Conservation (phyloP, 2,113 vertebrate genomes). For the Neodon shergylaensis region DNA sequence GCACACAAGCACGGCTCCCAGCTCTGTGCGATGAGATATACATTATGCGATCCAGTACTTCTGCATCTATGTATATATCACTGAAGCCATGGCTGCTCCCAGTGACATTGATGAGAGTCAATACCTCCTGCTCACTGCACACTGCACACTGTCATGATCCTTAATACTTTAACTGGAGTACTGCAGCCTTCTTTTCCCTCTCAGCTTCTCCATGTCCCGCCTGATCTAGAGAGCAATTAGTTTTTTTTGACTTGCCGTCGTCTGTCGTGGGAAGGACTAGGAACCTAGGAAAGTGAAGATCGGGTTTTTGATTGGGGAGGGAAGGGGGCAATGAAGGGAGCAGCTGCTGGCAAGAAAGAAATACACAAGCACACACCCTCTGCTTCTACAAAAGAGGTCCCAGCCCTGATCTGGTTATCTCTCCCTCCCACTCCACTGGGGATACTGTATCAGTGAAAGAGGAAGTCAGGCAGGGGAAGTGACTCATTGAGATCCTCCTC, state of each 20-base stretch:
- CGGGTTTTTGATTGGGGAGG: background rate
- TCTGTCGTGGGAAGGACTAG: background rate
- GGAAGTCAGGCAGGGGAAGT: conserved; percentile 32
- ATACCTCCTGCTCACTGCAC: background rate
- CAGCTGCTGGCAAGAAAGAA: background rate
- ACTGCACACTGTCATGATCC: fast-evolving
- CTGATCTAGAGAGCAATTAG: background rate
- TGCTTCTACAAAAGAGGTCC: background rate
- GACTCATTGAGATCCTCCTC: conserved; percentile 19
- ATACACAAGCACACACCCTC: background rate
- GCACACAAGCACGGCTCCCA: background rate
- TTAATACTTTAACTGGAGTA: background rate
- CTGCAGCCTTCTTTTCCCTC: too few species aligned
- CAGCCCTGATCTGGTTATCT: background rate
- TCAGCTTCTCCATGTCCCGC: too few species aligned
- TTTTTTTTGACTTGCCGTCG: background rate
- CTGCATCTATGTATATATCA: background rate
- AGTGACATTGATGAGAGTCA: background rate
- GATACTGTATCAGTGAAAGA: background rate
- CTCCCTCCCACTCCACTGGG: background rate
- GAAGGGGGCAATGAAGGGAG: background rate
- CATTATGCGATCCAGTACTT: background rate
- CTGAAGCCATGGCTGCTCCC: background rate
- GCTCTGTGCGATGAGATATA: background rate
- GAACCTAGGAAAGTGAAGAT: background rate